These are phyloP conservation scores for Caenorhabditis brenneri DNA, from an alignment of 1,140 invertebrate genomes.

Conservation along the genomic window DNA sequence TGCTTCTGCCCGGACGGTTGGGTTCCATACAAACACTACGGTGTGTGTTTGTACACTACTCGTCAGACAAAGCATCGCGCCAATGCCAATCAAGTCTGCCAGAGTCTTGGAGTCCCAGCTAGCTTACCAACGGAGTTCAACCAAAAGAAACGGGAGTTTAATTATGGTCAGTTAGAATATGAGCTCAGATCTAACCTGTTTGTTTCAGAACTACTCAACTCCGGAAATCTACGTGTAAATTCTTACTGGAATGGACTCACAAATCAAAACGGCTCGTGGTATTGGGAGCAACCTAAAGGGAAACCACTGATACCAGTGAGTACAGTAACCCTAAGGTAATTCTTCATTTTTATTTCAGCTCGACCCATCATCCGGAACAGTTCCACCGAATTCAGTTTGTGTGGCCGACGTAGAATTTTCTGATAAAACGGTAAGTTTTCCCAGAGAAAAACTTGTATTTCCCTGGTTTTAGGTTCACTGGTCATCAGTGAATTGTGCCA, in stretches of 20 bases:
- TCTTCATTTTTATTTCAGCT: not conserved
- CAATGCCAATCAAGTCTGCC: not conserved
- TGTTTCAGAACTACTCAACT: too few relatives aligned
- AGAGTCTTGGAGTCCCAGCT: not conserved
- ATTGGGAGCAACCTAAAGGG: not conserved
- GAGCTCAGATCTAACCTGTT: too few relatives aligned
- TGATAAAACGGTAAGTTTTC: not conserved
- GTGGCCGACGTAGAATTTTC: not conserved
- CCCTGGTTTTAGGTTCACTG: not conserved
- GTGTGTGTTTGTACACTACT: not conserved
- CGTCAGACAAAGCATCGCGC: not conserved
- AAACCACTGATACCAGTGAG: not conserved
- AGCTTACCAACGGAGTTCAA: not conserved
- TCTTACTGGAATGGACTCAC: too few relatives aligned
- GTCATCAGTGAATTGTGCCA: not conserved
- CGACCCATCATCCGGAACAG: not conserved
- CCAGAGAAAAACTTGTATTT: too few relatives aligned
- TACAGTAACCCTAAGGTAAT: too few relatives aligned
- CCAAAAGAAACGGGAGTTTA: not conserved
- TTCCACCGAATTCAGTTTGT: not conserved
- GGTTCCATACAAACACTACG: not conserved
- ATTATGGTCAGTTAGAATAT: too few relatives aligned
- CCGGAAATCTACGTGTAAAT: too few relatives aligned
- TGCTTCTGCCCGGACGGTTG: not conserved
- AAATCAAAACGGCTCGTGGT: not conserved